Percentiles rank a stretch among this genome's conserved stretches.
Conservation (phyloP, 35 echinoderm and acorn worm genomes). For the Ptychodera flava region DNA sequence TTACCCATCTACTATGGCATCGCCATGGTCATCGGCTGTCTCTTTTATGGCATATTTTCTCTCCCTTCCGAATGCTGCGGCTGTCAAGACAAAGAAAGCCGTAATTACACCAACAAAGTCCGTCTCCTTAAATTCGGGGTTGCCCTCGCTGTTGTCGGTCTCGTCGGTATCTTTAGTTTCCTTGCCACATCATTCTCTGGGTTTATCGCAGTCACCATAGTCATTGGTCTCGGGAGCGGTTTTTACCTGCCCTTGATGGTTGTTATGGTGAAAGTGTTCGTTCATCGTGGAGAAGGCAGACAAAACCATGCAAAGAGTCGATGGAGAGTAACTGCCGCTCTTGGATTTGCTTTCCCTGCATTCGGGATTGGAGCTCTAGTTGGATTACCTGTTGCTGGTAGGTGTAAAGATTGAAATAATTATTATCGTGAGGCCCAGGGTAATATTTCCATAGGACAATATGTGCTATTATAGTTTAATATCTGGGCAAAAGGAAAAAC, state of each 20-base stretch:
- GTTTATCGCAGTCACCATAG: neutral
- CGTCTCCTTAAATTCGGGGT: neutral
- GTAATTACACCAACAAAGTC: neutral
- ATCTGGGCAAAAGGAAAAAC: too few relatives aligned
- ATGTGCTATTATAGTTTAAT: too few relatives aligned
- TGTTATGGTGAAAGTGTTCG: neutral
- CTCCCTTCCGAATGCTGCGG: neutral
- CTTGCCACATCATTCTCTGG: neutral
- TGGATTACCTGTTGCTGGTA: neutral
- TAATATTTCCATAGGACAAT: too few relatives aligned
- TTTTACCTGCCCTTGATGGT: neutral
- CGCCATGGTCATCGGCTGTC: neutral
- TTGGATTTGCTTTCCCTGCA: neutral
- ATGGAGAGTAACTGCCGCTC: neutral
- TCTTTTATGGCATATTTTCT: neutral
- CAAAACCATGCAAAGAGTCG: neutral
- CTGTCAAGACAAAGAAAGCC: neutral
- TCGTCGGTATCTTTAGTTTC: neutral
- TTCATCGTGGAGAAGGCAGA: neutral
- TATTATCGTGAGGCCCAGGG: too few relatives aligned
- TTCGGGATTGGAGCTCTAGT: neutral
- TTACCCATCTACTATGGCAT: neutral
- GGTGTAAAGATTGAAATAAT: too few relatives aligned
- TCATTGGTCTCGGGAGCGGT: neutral
- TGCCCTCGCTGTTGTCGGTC: neutral